Conservation (phyloP, 2,113 vertebrate genomes). For the Alligator sinensis region DNA sequence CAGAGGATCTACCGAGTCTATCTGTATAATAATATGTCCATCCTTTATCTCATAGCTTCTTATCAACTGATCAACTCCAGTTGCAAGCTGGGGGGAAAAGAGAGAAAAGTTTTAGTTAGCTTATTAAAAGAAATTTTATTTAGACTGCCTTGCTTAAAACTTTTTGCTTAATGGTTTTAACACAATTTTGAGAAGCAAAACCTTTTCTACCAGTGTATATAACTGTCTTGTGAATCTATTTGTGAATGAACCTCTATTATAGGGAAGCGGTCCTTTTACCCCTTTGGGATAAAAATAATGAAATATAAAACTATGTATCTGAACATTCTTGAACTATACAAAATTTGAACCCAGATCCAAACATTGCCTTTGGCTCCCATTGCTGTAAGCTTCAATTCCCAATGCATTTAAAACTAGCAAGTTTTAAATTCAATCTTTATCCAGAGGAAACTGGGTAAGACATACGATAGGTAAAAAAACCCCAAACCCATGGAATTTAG, state of each 20-base stretch:
- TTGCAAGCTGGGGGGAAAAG: slow-evolving; percentile 81
- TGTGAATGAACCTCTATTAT: not conserved
- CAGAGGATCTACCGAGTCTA: slow-evolving; percentile 82
- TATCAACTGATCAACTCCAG: slow-evolving; percentile 80
- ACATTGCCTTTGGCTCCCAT: not conserved
- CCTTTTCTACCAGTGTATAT: not conserved
- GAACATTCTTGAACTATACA: not conserved
- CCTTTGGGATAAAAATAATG: not conserved
- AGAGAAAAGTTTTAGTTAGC: not conserved
- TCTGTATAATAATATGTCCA: slow-evolving; percentile 83
- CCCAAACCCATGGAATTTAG: not conserved
- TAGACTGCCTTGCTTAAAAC: not conserved
- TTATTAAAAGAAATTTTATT: not conserved
- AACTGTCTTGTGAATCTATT: not conserved
- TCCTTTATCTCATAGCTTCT: slow-evolving; percentile 85
- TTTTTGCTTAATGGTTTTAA: not conserved
- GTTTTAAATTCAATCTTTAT: too few relatives aligned
- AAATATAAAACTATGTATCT: not conserved
- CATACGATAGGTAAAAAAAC: not conserved
- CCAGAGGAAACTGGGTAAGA: not conserved
- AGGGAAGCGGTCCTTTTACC: not conserved
- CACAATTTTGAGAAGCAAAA: not conserved
- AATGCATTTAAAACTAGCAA: not conserved
- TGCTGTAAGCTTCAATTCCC: not conserved
- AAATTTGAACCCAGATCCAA: not conserved